Evolutionary conservation across 2,113 vertebrate genomes (phyloP).

Genomic region (Colossoma macropomum): DNA sequence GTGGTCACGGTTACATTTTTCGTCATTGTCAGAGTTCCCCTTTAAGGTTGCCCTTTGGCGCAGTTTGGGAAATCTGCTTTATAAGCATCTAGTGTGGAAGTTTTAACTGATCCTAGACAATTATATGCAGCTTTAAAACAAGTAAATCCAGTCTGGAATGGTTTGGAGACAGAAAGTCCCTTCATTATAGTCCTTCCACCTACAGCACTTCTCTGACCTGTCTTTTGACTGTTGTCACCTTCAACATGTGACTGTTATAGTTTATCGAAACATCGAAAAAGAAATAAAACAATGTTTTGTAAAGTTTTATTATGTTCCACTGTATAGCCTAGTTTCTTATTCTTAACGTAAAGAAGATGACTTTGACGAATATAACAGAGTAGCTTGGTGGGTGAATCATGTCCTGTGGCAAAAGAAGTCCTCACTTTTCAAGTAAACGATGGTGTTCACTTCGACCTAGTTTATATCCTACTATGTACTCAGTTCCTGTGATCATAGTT

Average conservation of each 20-base stretch:
- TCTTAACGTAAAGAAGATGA: neutral
- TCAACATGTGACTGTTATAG: conserved; percentile 48
- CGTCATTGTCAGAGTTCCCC: too few relatives aligned
- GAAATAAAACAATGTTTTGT: conserved; percentile 20
- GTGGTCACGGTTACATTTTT: too few relatives aligned
- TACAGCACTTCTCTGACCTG: conserved; percentile 32
- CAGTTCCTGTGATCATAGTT: conserved; percentile 37
- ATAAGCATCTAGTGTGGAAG: too few relatives aligned
- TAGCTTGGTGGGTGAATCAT: conserved; percentile 49
- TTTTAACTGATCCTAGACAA: too few relatives aligned
- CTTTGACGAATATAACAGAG: conserved; percentile 37
- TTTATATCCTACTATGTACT: conserved; percentile 50
- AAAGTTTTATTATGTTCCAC: conserved; percentile 7
- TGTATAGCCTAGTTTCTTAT: conserved; percentile 29
- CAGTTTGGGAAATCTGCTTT: too few relatives aligned
- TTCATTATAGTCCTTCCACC: neutral
- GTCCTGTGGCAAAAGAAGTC: conserved; percentile 40
- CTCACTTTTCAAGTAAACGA: conserved; percentile 36
- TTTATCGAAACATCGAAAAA: neutral
- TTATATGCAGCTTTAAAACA: too few relatives aligned
- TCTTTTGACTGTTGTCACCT: conserved; percentile 32
- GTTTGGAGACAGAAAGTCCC: too few relatives aligned
- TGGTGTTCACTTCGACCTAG: conserved; percentile 29
- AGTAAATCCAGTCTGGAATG: too few relatives aligned
- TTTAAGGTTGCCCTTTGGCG: too few relatives aligned